Base-by-base conservation (phyloP, 2,888 invertebrate genomes). In the Cerastoderma edule region DNA sequence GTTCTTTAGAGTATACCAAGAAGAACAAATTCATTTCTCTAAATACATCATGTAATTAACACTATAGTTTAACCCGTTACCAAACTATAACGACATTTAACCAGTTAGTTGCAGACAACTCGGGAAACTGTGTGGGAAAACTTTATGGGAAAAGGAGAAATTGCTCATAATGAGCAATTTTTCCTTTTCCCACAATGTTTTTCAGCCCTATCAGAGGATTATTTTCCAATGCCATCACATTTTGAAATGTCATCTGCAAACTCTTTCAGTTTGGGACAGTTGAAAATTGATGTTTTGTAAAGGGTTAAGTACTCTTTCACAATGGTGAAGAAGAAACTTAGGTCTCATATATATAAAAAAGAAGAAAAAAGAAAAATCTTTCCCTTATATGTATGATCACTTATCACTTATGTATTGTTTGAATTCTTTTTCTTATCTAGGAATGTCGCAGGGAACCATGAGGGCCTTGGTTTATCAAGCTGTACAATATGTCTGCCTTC, bases 401-500 rank as follows among this genome's bases (percentile, higher is more conserved):
- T 44, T 13, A 44, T 44, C 44, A 13, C 44, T 44, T 13, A 44
- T 10, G 8, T 4, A 56, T 27, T 16, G 6, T 24, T 27, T 56
- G 30, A 56, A 27, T 54, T 67, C 35, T 54, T 65, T 65, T 65
- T 46, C 33, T 30, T 50, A 24, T 30, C 13, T 32, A 22, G 16
- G 6, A 60, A 35, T 22, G 32, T 22, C 8, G 35, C 95, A 84
- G 96, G 95, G 90, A 98, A 98, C 97, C 98, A 98, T 50, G 95
- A 93, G 4, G 98, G 98, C 79, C 98, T 94, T 72, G 95, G 95
- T 91, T 96, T 97, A 60, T 96, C 94, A 94, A 92, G 83, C 94
- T 98, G 97, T 22, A 98, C 95, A 79, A 98, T 94, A 85, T 96
- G 94, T 93, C 97, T 97, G 0, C 93, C 93, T 92, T 94, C 83